Evolutionary conservation across 2,797 vertebrate species (phyloP), one percentile per base, ranked within the genome.

Genomic region (Channa striata): DNA sequence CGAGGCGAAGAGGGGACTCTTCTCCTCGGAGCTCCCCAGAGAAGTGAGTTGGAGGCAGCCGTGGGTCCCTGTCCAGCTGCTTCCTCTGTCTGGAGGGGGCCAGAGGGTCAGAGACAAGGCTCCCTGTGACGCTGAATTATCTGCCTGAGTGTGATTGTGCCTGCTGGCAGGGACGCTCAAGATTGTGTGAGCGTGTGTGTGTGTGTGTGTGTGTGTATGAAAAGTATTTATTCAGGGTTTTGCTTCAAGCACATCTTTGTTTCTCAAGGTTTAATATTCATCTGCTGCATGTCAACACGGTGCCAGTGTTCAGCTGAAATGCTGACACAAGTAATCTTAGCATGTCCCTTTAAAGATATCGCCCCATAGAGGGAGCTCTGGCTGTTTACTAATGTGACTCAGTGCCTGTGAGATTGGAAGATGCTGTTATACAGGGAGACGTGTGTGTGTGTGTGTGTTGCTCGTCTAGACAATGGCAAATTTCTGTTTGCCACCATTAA

Each of bases 61-160:
- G 84, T 90, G 89, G 86, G 90, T 93, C 90, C 88, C 84, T 81
- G 89, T 93, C 89, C 92, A 93, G 92, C 92, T 92, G 92, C 90
- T 88, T 89, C 87, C 80, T 71, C 80, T 90, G 89, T 93, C 90
- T 91, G 75, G 82, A 89, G 79, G 89, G 83, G 86, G 85, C 90
- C 88, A 86, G 86, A 87, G 92, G 91, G 90, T 92, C 91, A 87
- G 68, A 78, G 81, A 86, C 89, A 76, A 89, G 88, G 88, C 87
- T 91, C 86, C 82, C 86, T 91, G 92, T 93, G 92, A 93, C 91
- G 92, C 89, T 83, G 87, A 91, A 92, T 93, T 91, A 91, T 93
- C 88, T 93, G 88, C 91, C 74, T 85, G 89, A 93, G 91, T 91
- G 92, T 93, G 87, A 92, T 85, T 84, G 78, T 93, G 92, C 90